These are phyloP conservation scores for Ophion slaviceki DNA, from an alignment of 2,888 invertebrate species.

Conservation along the genomic window DNA sequence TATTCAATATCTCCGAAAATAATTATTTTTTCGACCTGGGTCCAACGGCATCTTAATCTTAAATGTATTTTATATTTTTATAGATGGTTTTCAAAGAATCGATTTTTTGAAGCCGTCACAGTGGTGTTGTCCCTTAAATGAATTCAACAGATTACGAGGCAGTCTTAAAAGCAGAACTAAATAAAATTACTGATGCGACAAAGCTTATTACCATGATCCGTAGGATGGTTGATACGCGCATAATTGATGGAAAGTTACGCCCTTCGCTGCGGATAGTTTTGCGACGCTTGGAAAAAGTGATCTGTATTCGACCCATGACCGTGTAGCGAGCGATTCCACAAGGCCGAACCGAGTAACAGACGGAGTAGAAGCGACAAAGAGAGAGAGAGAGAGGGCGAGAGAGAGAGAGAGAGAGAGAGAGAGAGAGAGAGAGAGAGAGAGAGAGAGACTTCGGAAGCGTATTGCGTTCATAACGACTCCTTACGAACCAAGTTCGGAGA, in stretches of 20 bases:
- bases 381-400: too few species aligned
- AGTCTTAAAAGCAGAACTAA: not conserved
- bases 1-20: too few species aligned
- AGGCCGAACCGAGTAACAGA: constrained; percentile 8
- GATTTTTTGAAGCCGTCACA: too few species aligned
- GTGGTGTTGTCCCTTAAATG: too few species aligned
- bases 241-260: not conserved
- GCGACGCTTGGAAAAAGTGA: constrained; percentile 10
- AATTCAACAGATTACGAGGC: too few species aligned
- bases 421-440: too few species aligned
- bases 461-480: not conserved
- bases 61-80: too few species aligned
- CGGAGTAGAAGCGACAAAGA: not conserved
- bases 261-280: not conserved
- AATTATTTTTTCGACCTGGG: too few species aligned
- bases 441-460: not conserved
- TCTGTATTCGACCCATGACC: constrained; percentile 47
- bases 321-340: constrained; percentile 3
- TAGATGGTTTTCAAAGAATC: too few species aligned
- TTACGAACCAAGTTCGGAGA: not conserved
- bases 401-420: too few species aligned
- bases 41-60: too few species aligned
- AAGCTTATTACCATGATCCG: not conserved
- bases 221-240: not conserved
- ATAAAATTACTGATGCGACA: not conserved